A percentile compares a stretch with the other conserved stretches of the same genome.
Conservation (phyloP, 2,888 invertebrate species). For the Lucinisca nassula region DNA sequence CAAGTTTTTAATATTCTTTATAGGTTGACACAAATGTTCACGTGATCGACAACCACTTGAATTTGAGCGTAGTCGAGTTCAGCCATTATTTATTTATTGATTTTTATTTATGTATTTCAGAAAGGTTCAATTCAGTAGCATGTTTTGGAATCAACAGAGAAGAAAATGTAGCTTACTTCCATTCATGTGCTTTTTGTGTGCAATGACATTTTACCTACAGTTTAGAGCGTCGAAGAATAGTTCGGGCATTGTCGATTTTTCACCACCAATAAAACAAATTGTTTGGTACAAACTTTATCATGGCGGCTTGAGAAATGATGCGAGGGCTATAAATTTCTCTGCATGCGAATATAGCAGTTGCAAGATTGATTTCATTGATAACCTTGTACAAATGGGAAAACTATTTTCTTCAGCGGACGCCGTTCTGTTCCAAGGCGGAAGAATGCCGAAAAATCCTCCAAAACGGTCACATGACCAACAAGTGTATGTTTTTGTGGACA, state of each 20-base stretch:
- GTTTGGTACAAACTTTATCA: conserved; percentile 46
- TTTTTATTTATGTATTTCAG: too few relatives aligned
- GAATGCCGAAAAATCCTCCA: conserved; percentile 35
- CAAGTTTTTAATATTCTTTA: too few relatives aligned
- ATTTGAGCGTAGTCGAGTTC: too few relatives aligned
- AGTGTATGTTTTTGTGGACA: conserved; percentile 40
- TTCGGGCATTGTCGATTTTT: background rate
- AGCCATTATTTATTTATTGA: too few relatives aligned
- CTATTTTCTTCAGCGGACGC: conserved; percentile 47
- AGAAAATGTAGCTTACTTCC: background rate
- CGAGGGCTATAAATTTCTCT: conserved; percentile 37
- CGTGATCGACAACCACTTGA: too few relatives aligned
- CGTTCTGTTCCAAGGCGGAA: conserved; percentile 53
- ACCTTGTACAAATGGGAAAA: background rate
- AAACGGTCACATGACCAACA: conserved; percentile 27
- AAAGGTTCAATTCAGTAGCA: too few relatives aligned
- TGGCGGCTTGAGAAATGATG: conserved; percentile 48
- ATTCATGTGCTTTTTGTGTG: background rate
- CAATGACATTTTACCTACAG: background rate
- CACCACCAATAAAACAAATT: background rate
- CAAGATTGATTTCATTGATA: conserved; percentile 48
- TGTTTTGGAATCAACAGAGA: background rate
- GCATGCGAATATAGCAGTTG: conserved; percentile 51
- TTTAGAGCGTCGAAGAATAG: background rate
- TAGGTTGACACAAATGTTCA: too few relatives aligned